These are phyloP conservation scores for Onychostruthus taczanowskii DNA, from an alignment of 2,113 vertebrate species.

Conservation along the genomic window DNA sequence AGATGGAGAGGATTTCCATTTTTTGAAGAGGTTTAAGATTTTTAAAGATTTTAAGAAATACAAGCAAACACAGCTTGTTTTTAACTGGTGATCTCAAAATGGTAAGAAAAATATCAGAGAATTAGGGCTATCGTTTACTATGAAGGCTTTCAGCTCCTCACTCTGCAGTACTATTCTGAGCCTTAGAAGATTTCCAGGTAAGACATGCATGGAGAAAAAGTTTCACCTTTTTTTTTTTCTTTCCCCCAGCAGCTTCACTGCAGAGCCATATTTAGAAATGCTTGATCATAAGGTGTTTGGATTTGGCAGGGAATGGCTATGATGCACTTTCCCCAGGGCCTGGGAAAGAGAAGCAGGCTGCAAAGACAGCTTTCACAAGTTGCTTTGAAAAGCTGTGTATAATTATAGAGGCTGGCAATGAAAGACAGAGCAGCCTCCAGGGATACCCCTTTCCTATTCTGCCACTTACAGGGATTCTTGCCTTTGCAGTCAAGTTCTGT, in stretches of 20 bases:
- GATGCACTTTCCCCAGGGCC: slow-evolving; percentile 38
- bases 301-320: slow-evolving; percentile 49
- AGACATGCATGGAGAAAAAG: background rate
- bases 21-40: background rate
- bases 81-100: background rate
- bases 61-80: background rate
- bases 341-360: slow-evolving; percentile 53
- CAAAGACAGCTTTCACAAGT: slow-evolving; percentile 49
- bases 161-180: background rate
- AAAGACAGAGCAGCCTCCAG: slow-evolving; percentile 46
- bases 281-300: slow-evolving; percentile 36
- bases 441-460: slow-evolving; percentile 35
- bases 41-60: background rate
- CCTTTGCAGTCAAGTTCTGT: slow-evolving; percentile 42
- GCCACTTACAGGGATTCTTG: slow-evolving; percentile 5
- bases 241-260: background rate
- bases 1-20: background rate
- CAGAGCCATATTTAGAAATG: slow-evolving; percentile 59
- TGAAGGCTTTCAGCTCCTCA: background rate
- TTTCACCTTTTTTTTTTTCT: background rate
- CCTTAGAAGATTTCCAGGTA: background rate
- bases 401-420: slow-evolving; percentile 50
- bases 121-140: background rate
- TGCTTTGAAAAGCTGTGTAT: slow-evolving; percentile 20
- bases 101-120: background rate